Evolutionary conservation across 2,888 invertebrate genomes (phyloP).

Genomic region (Agrochola litura): DNA sequence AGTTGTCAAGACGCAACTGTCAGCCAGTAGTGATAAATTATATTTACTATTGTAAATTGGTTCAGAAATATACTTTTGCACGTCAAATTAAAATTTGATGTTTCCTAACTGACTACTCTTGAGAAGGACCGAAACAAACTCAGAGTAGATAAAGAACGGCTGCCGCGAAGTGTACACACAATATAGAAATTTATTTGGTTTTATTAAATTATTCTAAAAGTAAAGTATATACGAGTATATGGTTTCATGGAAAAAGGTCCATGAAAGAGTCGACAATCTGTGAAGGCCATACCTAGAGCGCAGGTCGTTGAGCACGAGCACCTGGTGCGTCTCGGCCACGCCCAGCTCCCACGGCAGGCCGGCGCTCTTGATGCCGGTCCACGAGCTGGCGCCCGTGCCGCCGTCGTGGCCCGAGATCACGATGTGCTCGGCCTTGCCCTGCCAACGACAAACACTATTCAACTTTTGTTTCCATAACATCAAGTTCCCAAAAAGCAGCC

Average conservation of each 20-base stretch:
- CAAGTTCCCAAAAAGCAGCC: too few species aligned
- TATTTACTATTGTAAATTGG: too few species aligned
- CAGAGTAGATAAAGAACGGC: not conserved
- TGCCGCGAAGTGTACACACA: not conserved
- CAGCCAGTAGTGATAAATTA: not conserved
- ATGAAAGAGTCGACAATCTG: not conserved
- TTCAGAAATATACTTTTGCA: too few species aligned
- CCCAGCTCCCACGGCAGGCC: slow-evolving; percentile 99
- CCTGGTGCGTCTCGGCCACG: slow-evolving; percentile 99
- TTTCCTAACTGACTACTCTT: too few species aligned
- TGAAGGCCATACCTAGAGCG: slow-evolving; percentile 75
- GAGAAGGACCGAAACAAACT: too few species aligned
- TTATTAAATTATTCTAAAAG: too few species aligned
- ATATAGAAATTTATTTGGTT: not conserved
- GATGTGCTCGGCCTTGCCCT: slow-evolving; percentile 99
- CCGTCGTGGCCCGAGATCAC: slow-evolving; percentile 99
- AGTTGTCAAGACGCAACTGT: not conserved
- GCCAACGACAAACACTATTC: not conserved
- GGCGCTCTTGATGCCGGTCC: slow-evolving; percentile 99
- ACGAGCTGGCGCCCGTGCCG: slow-evolving; percentile 99
- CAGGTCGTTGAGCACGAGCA: slow-evolving; percentile 97
- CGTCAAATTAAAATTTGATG: too few species aligned
- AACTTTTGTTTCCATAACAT: not conserved
- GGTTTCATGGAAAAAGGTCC: not conserved
- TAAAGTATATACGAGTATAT: too few species aligned